phyloP scores from a whole-genome alignment of 2,888 invertebrate genomes.

The Helicoverpa assulta region DNA sequence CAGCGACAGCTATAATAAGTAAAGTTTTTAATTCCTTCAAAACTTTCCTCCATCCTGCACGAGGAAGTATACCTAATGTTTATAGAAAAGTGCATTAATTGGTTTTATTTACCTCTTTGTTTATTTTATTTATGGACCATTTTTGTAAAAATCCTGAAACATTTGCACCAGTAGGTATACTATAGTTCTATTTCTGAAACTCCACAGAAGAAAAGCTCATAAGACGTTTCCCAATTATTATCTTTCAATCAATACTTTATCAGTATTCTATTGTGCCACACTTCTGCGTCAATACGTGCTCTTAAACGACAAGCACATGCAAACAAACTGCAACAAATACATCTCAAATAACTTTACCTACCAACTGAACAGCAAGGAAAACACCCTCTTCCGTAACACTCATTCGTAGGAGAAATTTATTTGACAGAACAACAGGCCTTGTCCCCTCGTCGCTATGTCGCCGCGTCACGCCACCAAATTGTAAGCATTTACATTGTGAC shows the following conservation, averaged over 20 bases:
- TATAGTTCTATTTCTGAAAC: too few species aligned
- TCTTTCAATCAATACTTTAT: too few species aligned
- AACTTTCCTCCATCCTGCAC: not conserved
- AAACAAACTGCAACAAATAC: constrained; percentile 28
- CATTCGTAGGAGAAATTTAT: constrained; percentile 61
- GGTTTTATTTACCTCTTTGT: too few species aligned
- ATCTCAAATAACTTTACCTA: constrained; percentile 45
- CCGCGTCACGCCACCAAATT: constrained; percentile 58
- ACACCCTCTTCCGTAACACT: constrained; percentile 50
- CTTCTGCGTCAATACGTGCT: not conserved
- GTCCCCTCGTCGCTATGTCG: constrained; percentile 49
- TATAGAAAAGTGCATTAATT: too few species aligned
- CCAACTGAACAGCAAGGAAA: constrained; percentile 45
- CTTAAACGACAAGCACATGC: constrained; percentile 7
- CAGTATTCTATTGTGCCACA: too few species aligned
- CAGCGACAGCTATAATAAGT: constrained; percentile 52
- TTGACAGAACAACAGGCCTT: constrained; percentile 60
- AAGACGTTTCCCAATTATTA: too few species aligned
- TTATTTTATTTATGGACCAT: too few species aligned
- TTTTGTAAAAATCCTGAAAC: too few species aligned
- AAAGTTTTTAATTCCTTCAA: constrained; percentile 51
- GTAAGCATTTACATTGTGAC: constrained; percentile 50
- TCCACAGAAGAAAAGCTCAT: too few species aligned
- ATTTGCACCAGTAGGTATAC: too few species aligned
- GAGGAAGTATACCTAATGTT: not conserved